Base-by-base conservation (phyloP, 2,113 vertebrate species). In the Columba livia region DNA sequence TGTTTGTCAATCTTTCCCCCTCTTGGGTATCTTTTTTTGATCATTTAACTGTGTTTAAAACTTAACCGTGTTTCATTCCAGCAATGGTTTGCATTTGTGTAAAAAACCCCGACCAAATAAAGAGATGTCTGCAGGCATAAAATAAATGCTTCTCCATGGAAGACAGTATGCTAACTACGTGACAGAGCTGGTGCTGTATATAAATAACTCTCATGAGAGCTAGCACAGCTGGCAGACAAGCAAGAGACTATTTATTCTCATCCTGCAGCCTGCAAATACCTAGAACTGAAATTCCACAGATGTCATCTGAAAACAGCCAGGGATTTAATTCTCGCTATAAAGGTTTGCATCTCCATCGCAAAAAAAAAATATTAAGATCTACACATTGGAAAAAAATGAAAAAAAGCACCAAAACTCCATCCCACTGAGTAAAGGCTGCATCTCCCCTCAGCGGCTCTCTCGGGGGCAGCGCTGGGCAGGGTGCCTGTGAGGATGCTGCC, bases 201-300 rank as follows among this genome's bases (percentile, higher is more conserved):
- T 29, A 92, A 92, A 84, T 80, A 95, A 77, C 61, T 83, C 40
- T 25, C 32, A 18, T 34, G 64, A 36, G 31, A 74, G n/a, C 69
- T 69, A 80, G 71, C 75, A 74, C 69, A 92, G 60, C 88, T 93
- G 88, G 85, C 47, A 86, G 42, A 83, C 75, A 90, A 82, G 56
- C n/a, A 47, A 86, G 23, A 78, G 15, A n/a, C 58, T 62, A 65
- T 81, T 71, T 91, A 42, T 93, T 88, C 66, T 70, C 67, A 85
- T 75, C 58, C 60, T 64, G 51, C 38, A 87, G 42, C 10, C n/a
- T 79, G 71, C 44, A 79, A 91, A 83, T 18, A 88, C 34, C 21
- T 71, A 48, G 29, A 87, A 77, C 40, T 69, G 62, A 93, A 88
- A 91, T 79, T 72, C 29, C 53, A 60, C 66, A 72, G 48, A 75